Evolutionary conservation across 2,888 invertebrate species (phyloP).

Genomic region (Noctua janthina): DNA sequence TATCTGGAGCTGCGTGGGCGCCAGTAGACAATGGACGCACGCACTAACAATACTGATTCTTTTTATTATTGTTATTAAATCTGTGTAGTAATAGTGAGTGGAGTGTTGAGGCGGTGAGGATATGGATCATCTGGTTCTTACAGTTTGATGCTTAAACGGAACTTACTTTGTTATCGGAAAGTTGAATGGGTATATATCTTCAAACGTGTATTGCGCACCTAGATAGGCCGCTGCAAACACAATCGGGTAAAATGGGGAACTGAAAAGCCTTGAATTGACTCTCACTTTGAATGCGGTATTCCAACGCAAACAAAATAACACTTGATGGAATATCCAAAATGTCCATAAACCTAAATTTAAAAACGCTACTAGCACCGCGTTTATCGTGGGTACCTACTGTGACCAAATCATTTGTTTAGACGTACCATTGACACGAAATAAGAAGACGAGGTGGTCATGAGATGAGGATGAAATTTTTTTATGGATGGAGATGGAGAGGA

Average conservation of each 20-base stretch:
- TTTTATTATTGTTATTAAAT: constrained; percentile 73
- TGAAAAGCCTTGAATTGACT: background rate
- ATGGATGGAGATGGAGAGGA: background rate
- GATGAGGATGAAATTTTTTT: background rate
- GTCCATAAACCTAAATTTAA: too few species aligned
- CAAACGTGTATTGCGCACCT: background rate
- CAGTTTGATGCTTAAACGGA: background rate
- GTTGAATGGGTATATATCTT: background rate
- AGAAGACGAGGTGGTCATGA: background rate
- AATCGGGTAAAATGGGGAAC: background rate
- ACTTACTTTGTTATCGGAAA: background rate
- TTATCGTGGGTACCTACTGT: too few species aligned
- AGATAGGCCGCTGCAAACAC: background rate
- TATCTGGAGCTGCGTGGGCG: constrained; percentile 88
- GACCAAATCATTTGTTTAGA: background rate
- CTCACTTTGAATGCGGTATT: too few species aligned
- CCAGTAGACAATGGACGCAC: constrained; percentile 82
- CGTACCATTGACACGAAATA: background rate
- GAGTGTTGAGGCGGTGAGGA: constrained; percentile 10
- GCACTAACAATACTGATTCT: constrained; percentile 80
- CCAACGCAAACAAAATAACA: too few species aligned
- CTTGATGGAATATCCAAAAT: too few species aligned
- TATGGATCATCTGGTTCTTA: constrained; percentile 16
- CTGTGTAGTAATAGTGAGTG: constrained; percentile 52
- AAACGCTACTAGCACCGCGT: too few species aligned